A percentile compares a stretch with the other conserved stretches of the same genome.
Conservation (phyloP, 2,888 invertebrate species). For the Aporophyla nigra region DNA sequence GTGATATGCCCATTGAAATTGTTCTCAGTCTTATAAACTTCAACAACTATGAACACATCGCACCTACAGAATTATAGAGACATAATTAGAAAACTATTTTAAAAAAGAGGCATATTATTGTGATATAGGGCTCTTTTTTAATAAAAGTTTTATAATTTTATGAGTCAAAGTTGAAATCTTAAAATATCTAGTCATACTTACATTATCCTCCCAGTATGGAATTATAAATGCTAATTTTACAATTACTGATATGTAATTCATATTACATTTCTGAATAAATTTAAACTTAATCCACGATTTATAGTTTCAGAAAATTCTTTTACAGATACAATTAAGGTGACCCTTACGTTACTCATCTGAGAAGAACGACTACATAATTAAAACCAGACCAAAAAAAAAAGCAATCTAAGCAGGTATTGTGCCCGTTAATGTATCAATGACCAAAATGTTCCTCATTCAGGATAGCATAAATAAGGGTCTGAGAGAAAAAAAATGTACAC, state of each 20-base stretch:
- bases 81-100: too few relatives aligned
- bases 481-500: constrained; percentile 76
- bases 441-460: constrained; percentile 57
- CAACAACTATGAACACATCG: neutral
- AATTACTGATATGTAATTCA: neutral
- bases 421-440: constrained; percentile 61
- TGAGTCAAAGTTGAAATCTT: too few relatives aligned
- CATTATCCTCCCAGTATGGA: neutral
- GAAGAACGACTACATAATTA: constrained; percentile 5
- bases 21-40: neutral
- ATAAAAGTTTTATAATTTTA: too few relatives aligned
- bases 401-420: constrained; percentile 50
- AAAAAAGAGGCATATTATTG: too few relatives aligned
- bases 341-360: neutral
- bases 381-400: neutral
- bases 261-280: neutral
- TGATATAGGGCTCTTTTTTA: too few relatives aligned
- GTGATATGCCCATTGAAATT: neutral
- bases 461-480: constrained; percentile 73
- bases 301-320: neutral
- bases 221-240: neutral
- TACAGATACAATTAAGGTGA: neutral
- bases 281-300: neutral
- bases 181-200: too few relatives aligned
- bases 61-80: too few relatives aligned